Conservation (phyloP, 2,797 vertebrate genomes). For the Propithecus perrieri region DNA sequence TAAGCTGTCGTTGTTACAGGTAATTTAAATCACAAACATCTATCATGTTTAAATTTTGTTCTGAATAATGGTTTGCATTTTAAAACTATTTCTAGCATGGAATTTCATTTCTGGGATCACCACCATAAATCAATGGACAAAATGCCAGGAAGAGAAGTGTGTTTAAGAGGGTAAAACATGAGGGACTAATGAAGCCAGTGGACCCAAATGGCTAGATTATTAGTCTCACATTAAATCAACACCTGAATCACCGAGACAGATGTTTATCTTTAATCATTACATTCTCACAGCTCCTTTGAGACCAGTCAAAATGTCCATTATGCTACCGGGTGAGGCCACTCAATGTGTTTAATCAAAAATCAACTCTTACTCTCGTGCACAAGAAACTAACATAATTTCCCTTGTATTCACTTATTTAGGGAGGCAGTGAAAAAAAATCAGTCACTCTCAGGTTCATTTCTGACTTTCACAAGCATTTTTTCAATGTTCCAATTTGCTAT, state of each 20-base stretch:
- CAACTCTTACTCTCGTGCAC: not conserved
- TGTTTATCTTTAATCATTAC: not conserved
- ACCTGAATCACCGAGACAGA: not conserved
- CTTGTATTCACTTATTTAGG: not conserved
- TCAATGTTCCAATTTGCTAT: not conserved
- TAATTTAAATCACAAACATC: conserved; percentile 62
- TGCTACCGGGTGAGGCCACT: not conserved
- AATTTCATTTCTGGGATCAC: conserved; percentile 55
- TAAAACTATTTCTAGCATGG: conserved; percentile 53
- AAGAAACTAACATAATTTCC: not conserved
- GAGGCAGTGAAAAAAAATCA: not conserved
- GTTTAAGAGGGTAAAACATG: not conserved
- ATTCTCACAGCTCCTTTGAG: not conserved
- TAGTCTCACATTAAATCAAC: not conserved
- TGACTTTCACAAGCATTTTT: not conserved
- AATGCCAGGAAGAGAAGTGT: conserved; percentile 3
- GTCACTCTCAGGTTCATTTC: not conserved
- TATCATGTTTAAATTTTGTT: conserved; percentile 44
- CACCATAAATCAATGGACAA: not conserved
- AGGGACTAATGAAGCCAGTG: not conserved
- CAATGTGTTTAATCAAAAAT: not conserved
- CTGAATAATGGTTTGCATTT: conserved; percentile 45
- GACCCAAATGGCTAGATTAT: not conserved
- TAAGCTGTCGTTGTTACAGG: conserved; percentile 42
- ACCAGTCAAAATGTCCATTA: not conserved